Base-by-base conservation (phyloP, 2,797 vertebrate species). In the Austrolebias charrua region DNA sequence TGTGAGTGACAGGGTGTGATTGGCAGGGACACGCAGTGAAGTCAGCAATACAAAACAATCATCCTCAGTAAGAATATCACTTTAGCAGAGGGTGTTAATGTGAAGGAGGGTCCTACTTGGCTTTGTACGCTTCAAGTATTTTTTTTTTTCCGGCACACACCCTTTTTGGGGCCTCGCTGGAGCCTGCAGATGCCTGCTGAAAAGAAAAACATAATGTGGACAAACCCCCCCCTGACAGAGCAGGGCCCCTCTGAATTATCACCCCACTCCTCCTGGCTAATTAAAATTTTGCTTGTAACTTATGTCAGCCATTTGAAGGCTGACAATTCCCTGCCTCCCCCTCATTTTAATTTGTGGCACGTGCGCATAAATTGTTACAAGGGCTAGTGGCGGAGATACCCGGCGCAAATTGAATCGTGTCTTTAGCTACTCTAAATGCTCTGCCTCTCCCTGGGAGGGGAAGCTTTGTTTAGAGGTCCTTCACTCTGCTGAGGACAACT, bases 241-340 rank as follows among this genome's bases (percentile, higher is more conserved):
- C 90, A 82, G 92, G 90, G 79, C 84, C 86, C 81, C 91, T 91
- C 94, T 96, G 94, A 96, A 95, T 97, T 95, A 96, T 94, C 92
- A 86, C 92, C 79, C 88, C 93, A 93, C 94, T 94, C 95, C 94
- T 94, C 93, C 90, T 49, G 85, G 93, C 94, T 98, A 98, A 98
- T 98, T 98, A 98, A 98, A 97, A 96, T 95, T 95, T 95, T 93
- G 94, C 96, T 97, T 97, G 95, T 98, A 97, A 97, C 93, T 95
- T 95, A 94, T 94, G 94, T 94, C 94, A 94, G 94, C 92, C 85
- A 91, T 95, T 95, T 94, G 91, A 94, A 85, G 73, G 80, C 83
- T 82, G 87, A 88, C 84, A 86, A 90, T 88, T 84, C 93, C 88
- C 90, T 84, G 76, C 93, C 91, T 88, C 86, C 68, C 86, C 77